Percentiles rank a stretch among this genome's conserved stretches.
Conservation (phyloP, 2,888 invertebrate species). For the Sphinx pinastri region DNA sequence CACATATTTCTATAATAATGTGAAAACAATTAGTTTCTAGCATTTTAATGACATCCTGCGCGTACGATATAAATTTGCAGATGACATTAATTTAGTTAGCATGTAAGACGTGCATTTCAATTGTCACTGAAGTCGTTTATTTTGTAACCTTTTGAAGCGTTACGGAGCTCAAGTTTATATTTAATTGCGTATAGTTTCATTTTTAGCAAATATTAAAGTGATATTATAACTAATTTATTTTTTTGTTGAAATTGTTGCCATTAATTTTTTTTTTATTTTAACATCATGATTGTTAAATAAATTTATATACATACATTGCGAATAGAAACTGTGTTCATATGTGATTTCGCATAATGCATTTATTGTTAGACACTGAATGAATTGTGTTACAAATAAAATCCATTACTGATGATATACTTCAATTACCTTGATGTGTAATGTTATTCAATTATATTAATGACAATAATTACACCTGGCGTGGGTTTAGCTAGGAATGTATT, state of each 20-base stretch:
- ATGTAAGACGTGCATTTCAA: constrained; percentile 6
- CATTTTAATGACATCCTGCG: background rate
- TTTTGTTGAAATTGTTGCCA: constrained; percentile 24
- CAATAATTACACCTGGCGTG: constrained; percentile 52
- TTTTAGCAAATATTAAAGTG: constrained; percentile 34
- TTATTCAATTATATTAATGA: constrained; percentile 52
- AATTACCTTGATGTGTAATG: constrained; percentile 28
- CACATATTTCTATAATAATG: too few species aligned
- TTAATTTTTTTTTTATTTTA: background rate
- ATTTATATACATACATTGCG: background rate
- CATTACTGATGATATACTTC: background rate
- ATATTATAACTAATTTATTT: constrained; percentile 32
- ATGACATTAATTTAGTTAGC: constrained; percentile 2
- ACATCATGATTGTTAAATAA: background rate
- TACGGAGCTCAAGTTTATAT: background rate
- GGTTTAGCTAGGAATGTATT: constrained; percentile 35
- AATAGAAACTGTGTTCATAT: background rate
- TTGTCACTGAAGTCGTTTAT: constrained; percentile 6
- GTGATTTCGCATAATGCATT: constrained; percentile 4
- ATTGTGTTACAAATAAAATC: background rate
- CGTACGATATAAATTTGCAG: background rate
- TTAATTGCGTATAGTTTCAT: constrained; percentile 12
- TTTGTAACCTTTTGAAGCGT: constrained; percentile 8
- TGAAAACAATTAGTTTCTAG: background rate
- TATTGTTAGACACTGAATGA: background rate